phyloP scores from a whole-genome alignment of 1,140 invertebrate species.

The Callitettix versicolor region DNA sequence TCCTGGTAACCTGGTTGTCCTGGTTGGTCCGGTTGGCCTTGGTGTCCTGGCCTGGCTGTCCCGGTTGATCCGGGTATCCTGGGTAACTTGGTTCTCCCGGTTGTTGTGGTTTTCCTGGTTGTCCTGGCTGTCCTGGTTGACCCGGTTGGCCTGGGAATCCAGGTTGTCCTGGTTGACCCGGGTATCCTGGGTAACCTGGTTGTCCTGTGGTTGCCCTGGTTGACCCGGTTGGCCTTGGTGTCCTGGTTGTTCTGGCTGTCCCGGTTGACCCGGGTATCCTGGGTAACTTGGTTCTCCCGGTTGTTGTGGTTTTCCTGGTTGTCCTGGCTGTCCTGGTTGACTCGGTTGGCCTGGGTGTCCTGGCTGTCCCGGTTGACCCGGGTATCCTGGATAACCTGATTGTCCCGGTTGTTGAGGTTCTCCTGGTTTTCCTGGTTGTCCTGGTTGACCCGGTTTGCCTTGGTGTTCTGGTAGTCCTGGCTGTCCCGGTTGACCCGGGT shows the following conservation, averaged over 20 bases:
- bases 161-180: conserved; percentile 24
- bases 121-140: conserved; percentile 24
- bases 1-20: conserved; percentile 18
- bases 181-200: conserved; percentile 21
- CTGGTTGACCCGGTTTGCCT: conserved; percentile 23
- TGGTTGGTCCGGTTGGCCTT: conserved; percentile 24
- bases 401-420: conserved; percentile 19
- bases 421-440: conserved; percentile 22
- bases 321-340: conserved; percentile 15
- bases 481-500: conserved; percentile 16
- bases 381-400: not conserved
- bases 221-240: not conserved
- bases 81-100: conserved; percentile 22
- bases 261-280: conserved; percentile 20
- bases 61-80: conserved; percentile 24
- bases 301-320: conserved; percentile 17
- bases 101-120: conserved; percentile 25
- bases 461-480: conserved; percentile 25
- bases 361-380: conserved; percentile 18
- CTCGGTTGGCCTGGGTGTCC: conserved; percentile 18
- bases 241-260: conserved; percentile 18
- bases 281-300: conserved; percentile 21
- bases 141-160: conserved; percentile 24
- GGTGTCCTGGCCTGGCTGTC: conserved; percentile 28
- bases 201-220: not conserved